Conservation (phyloP, 1,140 invertebrate genomes). For the Chlorops oryzae region DNA sequence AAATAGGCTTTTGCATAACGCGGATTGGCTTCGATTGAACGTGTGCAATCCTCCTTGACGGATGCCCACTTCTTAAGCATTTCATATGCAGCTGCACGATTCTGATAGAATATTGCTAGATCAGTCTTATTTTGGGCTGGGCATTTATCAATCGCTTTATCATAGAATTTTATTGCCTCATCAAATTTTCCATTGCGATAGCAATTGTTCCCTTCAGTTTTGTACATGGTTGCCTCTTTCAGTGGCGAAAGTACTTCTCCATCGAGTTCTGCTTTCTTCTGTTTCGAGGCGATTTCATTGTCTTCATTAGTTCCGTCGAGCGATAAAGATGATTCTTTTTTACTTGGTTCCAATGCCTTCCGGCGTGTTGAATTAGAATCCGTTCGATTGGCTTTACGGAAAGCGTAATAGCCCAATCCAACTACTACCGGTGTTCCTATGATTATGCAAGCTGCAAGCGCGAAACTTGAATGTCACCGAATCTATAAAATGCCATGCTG, state of each 20-base stretch:
- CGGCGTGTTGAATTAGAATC: background rate
- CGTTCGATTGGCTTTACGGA: conserved; percentile 49
- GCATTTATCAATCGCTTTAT: conserved; percentile 80
- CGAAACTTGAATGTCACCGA: conserved; percentile 39
- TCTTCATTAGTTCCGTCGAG: conserved; percentile 49
- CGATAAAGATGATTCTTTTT: conserved; percentile 48
- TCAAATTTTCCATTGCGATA: conserved; percentile 83
- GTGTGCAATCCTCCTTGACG: conserved; percentile 80
- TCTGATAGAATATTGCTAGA: conserved; percentile 89
- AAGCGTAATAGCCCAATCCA: conserved; percentile 75
- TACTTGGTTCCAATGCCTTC: conserved; percentile 2
- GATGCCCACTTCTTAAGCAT: conserved; percentile 80
- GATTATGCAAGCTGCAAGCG: conserved; percentile 55
- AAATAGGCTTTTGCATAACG: conserved; percentile 85
- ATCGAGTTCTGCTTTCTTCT: conserved; percentile 50
- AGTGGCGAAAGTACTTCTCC: conserved; percentile 52
- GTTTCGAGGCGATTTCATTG: conserved; percentile 50
- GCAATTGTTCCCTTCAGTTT: conserved; percentile 80
- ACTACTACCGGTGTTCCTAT: conserved; percentile 75
- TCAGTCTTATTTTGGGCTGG: conserved; percentile 66
- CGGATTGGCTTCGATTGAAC: conserved; percentile 78
- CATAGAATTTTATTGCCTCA: conserved; percentile 81
- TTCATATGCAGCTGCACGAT: conserved; percentile 90
- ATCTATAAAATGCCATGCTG: conserved; percentile 14
- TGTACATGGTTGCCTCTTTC: conserved; percentile 53